Evolutionary conservation across 2,113 vertebrate genomes (phyloP).

Genomic region (Chamaetylas fuelleborni): DNA sequence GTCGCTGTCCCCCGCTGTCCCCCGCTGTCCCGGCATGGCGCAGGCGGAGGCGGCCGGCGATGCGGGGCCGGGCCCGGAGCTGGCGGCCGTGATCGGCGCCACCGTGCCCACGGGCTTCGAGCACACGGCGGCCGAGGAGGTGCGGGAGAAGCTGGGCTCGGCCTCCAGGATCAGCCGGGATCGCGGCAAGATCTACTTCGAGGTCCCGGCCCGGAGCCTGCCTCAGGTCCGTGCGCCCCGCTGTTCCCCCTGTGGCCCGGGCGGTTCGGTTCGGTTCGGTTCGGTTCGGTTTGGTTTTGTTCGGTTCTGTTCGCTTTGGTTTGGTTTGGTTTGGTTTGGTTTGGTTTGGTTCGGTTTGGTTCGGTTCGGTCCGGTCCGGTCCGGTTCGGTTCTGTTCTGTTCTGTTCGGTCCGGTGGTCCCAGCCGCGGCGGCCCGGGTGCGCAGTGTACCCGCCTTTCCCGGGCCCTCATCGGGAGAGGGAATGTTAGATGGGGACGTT

Average conservation of each 20-base stretch:
- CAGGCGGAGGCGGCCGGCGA: background rate
- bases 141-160: conserved; percentile 89
- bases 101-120: conserved; percentile 97
- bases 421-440: background rate
- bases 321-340: no score
- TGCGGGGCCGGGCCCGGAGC: background rate
- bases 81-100: conserved; percentile 83
- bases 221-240: conserved; percentile 70
- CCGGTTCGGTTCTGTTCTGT: no score
- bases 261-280: background rate
- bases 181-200: conserved; percentile 93
- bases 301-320: no score
- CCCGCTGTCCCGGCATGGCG: background rate
- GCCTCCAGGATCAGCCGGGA: conserved; percentile 85
- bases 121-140: conserved; percentile 88
- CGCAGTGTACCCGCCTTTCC: background rate
- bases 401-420: no score
- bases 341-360: no score
- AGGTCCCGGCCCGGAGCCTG: conserved; percentile 81
- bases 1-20: no score
- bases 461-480: rapidly evolving
- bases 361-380: no score
- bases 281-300: no score
- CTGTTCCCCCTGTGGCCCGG: background rate
- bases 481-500: no score